phyloP scores from a whole-genome alignment of 1,140 invertebrate genomes.

The Anastrepha ludens region DNA sequence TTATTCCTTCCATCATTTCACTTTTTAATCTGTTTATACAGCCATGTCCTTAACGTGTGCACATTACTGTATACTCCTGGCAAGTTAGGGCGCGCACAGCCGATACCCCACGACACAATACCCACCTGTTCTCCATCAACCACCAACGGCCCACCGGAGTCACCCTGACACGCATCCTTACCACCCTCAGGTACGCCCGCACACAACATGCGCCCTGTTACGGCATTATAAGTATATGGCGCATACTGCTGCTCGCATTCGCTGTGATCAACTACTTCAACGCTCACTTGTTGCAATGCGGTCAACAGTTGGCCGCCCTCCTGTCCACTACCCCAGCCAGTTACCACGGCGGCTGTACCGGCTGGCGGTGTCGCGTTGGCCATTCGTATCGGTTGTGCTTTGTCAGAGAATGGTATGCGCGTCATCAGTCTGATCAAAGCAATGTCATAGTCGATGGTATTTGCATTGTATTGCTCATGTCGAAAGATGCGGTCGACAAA shows the following conservation, averaged over 20 bases:
- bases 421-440: conserved; percentile 44
- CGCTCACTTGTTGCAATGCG: conserved; percentile 55
- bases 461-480: conserved; percentile 52
- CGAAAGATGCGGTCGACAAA: not conserved
- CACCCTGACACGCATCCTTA: conserved; percentile 66
- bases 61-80: conserved; percentile 76
- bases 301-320: conserved; percentile 39
- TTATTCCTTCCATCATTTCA: not conserved
- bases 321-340: conserved; percentile 56
- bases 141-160: conserved; percentile 66
- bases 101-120: conserved; percentile 75
- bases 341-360: conserved; percentile 43
- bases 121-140: conserved; percentile 66
- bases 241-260: conserved; percentile 48
- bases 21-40: not conserved
- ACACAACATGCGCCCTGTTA: conserved; percentile 59
- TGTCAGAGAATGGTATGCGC: conserved; percentile 10
- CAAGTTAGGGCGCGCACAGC: conserved; percentile 74
- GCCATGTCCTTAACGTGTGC: not conserved
- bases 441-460: conserved; percentile 52
- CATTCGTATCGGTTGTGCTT: conserved; percentile 43
- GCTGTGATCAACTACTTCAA: conserved; percentile 50
- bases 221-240: not conserved
- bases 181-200: conserved; percentile 57
- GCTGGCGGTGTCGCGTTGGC: not conserved